Evolutionary conservation across 2,113 vertebrate species (phyloP).

Genomic region (Pachyramphus minor): DNA sequence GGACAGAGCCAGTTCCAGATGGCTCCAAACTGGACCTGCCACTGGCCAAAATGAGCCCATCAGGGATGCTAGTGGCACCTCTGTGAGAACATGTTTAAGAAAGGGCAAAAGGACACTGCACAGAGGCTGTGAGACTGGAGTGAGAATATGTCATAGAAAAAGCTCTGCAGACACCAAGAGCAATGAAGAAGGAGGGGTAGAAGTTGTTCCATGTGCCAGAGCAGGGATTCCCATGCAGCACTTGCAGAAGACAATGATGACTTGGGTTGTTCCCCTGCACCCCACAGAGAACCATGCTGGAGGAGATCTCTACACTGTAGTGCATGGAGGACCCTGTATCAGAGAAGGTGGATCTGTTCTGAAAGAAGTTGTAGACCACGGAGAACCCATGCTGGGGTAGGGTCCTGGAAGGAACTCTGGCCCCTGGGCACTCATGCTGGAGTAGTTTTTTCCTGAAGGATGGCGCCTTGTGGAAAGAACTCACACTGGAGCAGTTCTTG

Average conservation of each 20-base stretch:
- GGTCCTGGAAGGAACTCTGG: background rate
- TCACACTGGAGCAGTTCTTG: background rate
- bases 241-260: background rate
- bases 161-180: background rate
- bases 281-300: background rate
- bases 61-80: background rate
- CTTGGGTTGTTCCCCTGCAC: background rate
- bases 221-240: background rate
- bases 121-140: background rate
- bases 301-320: background rate
- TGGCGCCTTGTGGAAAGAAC: background rate
- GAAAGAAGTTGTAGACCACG: background rate
- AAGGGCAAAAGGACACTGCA: background rate
- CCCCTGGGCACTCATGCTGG: too few species aligned
- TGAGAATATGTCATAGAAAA: background rate
- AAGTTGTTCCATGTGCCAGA: background rate
- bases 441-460: background rate
- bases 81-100: background rate
- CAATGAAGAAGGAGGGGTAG: background rate
- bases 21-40: background rate
- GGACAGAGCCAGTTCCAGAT: background rate
- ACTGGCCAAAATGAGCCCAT: background rate
- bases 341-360: background rate
- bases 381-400: background rate
- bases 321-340: accelerated